A percentile compares a stretch with the other conserved stretches of the same genome.
These are phyloP conservation scores for Otis tarda DNA, from an alignment of 2,113 vertebrate genomes.

Conservation along the genomic window DNA sequence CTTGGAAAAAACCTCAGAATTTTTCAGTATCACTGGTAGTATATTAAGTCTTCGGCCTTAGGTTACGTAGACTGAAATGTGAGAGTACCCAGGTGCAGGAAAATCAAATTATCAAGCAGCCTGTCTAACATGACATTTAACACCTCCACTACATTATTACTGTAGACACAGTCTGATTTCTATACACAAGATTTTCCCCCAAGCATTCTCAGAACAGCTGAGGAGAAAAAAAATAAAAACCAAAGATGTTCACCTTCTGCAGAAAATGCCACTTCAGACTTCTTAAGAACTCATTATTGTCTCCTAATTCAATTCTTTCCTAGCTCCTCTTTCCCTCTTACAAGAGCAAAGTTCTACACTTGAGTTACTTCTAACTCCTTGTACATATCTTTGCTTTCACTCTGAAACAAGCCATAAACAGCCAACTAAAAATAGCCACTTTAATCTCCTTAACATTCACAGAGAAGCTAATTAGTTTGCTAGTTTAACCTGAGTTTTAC, in stretches of 20 bases:
- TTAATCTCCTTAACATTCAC: conserved; percentile 54
- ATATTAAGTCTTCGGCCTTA: neutral
- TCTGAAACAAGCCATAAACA: neutral
- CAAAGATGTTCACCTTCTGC: neutral
- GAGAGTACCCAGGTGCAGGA: neutral
- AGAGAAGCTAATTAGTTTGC: conserved; percentile 4
- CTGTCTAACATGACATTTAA: neutral
- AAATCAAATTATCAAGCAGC: neutral
- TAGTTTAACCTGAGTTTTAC: conserved; percentile 54
- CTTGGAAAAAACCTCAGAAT: neutral
- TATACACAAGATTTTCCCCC: neutral
- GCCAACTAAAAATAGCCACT: conserved; percentile 37
- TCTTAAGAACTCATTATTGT: neutral
- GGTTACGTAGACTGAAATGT: neutral
- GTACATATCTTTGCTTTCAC: neutral
- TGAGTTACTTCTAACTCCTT: neutral
- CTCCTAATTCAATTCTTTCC: neutral
- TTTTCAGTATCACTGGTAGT: neutral
- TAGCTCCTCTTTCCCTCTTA: neutral
- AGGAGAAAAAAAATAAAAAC: neutral
- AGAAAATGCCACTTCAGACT: neutral
- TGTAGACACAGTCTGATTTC: neutral
- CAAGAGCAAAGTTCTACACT: neutral
- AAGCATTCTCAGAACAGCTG: neutral
- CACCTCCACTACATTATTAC: neutral